A percentile compares a stretch with the other conserved stretches of the same genome.
These are phyloP conservation scores for Dendrocincla tyrannina DNA, from an alignment of 2,797 vertebrate species.

Conservation along the genomic window DNA sequence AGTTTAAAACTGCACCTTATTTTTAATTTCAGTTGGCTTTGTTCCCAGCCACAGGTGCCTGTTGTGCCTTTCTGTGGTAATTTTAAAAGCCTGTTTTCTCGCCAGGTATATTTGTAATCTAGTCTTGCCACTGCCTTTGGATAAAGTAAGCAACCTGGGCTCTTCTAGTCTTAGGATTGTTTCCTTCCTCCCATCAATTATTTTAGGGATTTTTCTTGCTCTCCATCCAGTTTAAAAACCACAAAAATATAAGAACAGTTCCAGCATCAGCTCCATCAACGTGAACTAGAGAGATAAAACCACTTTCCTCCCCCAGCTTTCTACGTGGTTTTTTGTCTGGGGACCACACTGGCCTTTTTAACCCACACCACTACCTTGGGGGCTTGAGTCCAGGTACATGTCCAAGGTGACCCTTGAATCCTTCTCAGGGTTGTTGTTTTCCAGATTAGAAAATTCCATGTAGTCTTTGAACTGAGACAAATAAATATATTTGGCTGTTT, in stretches of 20 bases:
- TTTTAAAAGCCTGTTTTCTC: neutral
- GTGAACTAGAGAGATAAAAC: neutral
- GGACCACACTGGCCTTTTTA: neutral
- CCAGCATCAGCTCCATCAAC: neutral
- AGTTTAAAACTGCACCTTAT: neutral
- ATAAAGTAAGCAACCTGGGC: neutral
- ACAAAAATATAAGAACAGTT: neutral
- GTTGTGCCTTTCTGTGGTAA: neutral
- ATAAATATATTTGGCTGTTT: neutral
- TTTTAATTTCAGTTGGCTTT: constrained; percentile 1
- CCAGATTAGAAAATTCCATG: neutral
- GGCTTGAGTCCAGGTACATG: neutral
- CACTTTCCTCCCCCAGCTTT: neutral
- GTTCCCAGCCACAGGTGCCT: neutral
- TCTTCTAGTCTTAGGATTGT: neutral
- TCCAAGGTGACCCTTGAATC: neutral
- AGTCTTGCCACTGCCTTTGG: neutral
- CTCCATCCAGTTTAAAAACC: neutral
- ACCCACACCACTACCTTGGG: neutral
- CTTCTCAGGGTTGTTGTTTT: neutral
- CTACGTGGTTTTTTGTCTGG: neutral
- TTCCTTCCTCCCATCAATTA: neutral
- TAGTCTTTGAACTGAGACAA: neutral
- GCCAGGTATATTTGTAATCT: neutral
- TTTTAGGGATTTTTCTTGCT: neutral